Evolutionary conservation across 2,888 invertebrate genomes (phyloP).

Genomic region (Nomada fucata): DNA sequence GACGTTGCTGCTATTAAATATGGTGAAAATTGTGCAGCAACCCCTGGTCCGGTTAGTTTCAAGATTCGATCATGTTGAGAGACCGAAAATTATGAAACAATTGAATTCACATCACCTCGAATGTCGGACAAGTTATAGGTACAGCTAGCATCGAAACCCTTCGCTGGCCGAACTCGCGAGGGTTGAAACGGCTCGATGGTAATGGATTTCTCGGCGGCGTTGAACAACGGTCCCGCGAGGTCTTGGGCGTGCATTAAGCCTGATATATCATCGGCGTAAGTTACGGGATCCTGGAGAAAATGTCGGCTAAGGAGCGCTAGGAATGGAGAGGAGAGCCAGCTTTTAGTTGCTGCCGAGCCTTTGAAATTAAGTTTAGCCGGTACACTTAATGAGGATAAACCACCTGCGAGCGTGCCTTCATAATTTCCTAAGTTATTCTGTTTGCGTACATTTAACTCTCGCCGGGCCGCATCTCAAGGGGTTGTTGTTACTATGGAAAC

Average conservation of each 20-base stretch:
- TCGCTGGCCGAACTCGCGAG: conserved; percentile 9
- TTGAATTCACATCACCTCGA: too few species aligned
- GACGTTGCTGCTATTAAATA: too few species aligned
- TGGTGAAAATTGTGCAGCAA: too few species aligned
- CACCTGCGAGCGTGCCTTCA: conserved; percentile 82
- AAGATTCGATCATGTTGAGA: too few species aligned
- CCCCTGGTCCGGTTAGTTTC: too few species aligned
- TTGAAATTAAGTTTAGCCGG: conserved; percentile 79
- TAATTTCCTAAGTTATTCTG: conserved; percentile 83
- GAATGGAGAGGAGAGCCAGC: conserved; percentile 53
- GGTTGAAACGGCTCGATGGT: conserved; percentile 39
- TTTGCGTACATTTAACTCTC: conserved; percentile 77
- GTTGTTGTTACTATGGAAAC: conserved; percentile 41
- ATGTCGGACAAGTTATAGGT: conserved; percentile 8
- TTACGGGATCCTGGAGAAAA: conserved; percentile 54
- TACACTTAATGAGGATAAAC: conserved; percentile 83
- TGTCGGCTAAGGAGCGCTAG: conserved; percentile 49
- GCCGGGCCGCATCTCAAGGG: conserved; percentile 51
- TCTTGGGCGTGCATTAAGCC: conserved; percentile 40
- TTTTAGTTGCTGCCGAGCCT: conserved; percentile 63
- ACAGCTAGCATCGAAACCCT: conserved; percentile 7
- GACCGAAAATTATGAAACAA: too few species aligned
- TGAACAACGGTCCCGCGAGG: conserved; percentile 20
- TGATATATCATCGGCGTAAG: conserved; percentile 53
- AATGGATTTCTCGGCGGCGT: conserved; percentile 47